Evolutionary conservation across 1,140 invertebrate genomes (phyloP).

Genomic region (Trichonephila inaurata): DNA sequence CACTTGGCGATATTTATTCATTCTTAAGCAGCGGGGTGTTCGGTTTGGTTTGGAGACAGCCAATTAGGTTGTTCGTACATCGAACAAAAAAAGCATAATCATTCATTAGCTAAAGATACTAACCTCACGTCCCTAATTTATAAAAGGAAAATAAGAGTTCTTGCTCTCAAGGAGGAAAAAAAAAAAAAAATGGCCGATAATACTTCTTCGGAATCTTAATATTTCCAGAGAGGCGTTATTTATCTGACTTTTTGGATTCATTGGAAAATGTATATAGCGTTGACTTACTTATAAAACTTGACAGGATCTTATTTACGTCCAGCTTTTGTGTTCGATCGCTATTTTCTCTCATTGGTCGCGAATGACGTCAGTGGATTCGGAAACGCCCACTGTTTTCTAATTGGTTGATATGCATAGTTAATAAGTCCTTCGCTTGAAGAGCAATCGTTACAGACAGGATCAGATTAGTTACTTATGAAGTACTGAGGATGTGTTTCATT

Average conservation of each 20-base stretch:
- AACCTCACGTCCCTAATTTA: conserved; percentile 14
- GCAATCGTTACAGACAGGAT: neutral
- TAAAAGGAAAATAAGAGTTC: neutral
- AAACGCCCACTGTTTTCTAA: conserved; percentile 13
- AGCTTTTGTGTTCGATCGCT: neutral
- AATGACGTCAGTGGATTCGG: neutral
- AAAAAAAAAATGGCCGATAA: neutral
- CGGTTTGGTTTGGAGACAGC: neutral
- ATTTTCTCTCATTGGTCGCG: conserved; percentile 18
- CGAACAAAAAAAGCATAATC: neutral
- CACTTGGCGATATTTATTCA: neutral
- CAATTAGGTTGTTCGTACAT: neutral
- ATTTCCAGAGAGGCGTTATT: conserved; percentile 27
- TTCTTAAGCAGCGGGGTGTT: neutral
- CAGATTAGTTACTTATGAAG: neutral
- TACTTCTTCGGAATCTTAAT: conserved; percentile 3
- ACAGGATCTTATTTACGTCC: conserved; percentile 28
- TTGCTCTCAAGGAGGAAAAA: neutral
- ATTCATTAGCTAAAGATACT: conserved; percentile 12
- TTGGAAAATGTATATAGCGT: conserved; percentile 18
- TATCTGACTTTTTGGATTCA: conserved; percentile 11
- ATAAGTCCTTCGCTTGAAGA: neutral
- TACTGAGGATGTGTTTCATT: neutral
- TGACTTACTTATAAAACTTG: conserved; percentile 46
- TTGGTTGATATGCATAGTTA: neutral